Percentiles rank a stretch among this genome's conserved stretches.
These are phyloP conservation scores for Aphrocallistes beatrix DNA, from an alignment of 37 sponge, comb jelly and placozoan genomes.

Conservation along the genomic window DNA sequence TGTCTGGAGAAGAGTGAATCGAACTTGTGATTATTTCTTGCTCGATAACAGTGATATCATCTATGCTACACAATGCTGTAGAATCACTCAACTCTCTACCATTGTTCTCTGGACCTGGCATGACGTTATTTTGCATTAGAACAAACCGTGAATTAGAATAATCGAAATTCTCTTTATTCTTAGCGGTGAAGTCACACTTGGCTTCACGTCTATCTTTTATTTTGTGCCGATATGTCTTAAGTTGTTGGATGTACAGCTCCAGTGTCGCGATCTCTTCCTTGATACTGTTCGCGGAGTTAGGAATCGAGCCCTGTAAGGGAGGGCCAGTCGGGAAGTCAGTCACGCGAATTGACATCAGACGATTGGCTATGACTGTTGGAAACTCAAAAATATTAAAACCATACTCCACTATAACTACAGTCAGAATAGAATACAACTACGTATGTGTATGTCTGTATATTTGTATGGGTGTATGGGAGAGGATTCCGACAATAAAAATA, in stretches of 20 bases:
- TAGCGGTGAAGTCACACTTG: background rate
- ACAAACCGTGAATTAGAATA: background rate
- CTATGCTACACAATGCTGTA: too few species aligned
- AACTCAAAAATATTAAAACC: too few species aligned
- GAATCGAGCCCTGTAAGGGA: background rate
- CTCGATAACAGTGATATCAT: too few species aligned
- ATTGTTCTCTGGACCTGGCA: too few species aligned
- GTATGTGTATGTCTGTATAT: too few species aligned
- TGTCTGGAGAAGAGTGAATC: too few species aligned
- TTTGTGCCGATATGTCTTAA: background rate
- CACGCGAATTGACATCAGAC: slow-evolving; percentile 6
- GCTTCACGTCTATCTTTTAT: background rate
- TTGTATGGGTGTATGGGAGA: too few species aligned
- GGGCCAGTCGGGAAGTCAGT: background rate
- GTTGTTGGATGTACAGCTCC: background rate
- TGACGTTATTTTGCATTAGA: background rate
- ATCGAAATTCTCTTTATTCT: background rate
- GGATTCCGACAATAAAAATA: too few species aligned
- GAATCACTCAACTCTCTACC: background rate
- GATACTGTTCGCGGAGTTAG: background rate
- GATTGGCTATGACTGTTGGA: too few species aligned
- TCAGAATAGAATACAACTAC: too few species aligned
- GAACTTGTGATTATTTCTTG: too few species aligned
- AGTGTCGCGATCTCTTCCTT: background rate
- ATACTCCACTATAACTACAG: too few species aligned